Evolutionary conservation across 1,140 invertebrate species (phyloP).

Genomic region (Druon quercuslanigerum): DNA sequence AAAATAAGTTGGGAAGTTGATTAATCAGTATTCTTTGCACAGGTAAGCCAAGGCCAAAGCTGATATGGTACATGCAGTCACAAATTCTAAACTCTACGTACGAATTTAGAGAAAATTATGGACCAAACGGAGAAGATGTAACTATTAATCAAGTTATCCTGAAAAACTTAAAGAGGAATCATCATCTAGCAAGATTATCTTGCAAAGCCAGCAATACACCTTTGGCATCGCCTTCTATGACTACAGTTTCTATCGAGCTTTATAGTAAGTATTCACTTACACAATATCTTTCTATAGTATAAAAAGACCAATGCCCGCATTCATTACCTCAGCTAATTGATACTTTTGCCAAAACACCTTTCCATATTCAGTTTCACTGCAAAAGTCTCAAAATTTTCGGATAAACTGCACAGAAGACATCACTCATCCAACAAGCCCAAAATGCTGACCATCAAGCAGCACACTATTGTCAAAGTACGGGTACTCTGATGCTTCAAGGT

Average conservation of each 20-base stretch:
- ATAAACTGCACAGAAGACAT: too few species aligned
- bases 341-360: too few species aligned
- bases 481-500: too few species aligned
- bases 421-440: too few species aligned
- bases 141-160: conserved; percentile 76
- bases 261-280: conserved; percentile 76
- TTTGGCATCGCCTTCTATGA: conserved; percentile 75
- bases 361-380: too few species aligned
- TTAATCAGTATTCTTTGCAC: conserved; percentile 8
- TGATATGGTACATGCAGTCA: conserved; percentile 78
- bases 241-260: conserved; percentile 78
- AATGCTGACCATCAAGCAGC: too few species aligned
- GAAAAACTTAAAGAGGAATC: conserved; percentile 72
- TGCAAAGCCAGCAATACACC: conserved; percentile 81
- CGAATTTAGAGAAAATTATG: conserved; percentile 68
- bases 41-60: conserved; percentile 78
- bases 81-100: conserved; percentile 76
- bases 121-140: conserved; percentile 62
- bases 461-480: too few species aligned
- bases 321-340: too few species aligned
- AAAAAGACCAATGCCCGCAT: too few species aligned
- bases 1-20: too few species aligned
- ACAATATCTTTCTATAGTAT: background rate
- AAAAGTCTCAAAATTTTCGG: too few species aligned
- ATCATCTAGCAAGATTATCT: conserved; percentile 77